phyloP scores from a whole-genome alignment of 1,140 invertebrate genomes.

The Ptiloglossa arizonensis region DNA sequence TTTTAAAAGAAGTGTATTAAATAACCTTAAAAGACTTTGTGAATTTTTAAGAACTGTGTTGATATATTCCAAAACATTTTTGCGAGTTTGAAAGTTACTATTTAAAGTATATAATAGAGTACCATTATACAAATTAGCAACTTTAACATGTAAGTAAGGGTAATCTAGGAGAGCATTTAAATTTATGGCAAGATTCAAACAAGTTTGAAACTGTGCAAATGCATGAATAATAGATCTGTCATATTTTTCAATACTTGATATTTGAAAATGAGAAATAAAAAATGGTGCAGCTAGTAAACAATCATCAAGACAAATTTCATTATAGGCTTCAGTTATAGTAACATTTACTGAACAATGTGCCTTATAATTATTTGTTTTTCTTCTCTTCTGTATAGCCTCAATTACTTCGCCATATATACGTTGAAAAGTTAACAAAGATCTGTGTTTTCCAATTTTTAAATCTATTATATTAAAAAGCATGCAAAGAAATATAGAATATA shows the following conservation, averaged over 20 bases:
- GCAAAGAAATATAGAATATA: conserved; percentile 85
- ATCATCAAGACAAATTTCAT: conserved; percentile 80
- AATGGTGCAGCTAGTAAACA: conserved; percentile 84
- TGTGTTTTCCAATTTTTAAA: conserved; percentile 78
- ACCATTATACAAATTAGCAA: conserved; percentile 86
- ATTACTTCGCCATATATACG: conserved; percentile 50
- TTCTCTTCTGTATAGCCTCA: conserved; percentile 1
- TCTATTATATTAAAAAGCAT: conserved; percentile 85
- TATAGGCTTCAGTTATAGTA: conserved; percentile 58
- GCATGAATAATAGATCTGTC: conserved; percentile 84
- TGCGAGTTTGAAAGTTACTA: conserved; percentile 82
- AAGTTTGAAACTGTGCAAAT: conserved; percentile 88
- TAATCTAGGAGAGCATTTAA: conserved; percentile 85
- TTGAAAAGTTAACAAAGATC: conserved; percentile 60
- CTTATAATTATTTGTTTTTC: conserved; percentile 19
- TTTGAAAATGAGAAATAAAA: conserved; percentile 85
- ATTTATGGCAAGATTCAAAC: conserved; percentile 83
- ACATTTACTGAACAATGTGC: conserved; percentile 6
- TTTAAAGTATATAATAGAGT: conserved; percentile 89
- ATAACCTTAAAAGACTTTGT: conserved; percentile 79
- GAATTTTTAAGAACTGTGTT: conserved; percentile 81
- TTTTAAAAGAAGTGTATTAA: no score
- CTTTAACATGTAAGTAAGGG: conserved; percentile 81
- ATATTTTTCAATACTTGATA: conserved; percentile 85
- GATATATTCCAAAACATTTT: conserved; percentile 82